Conservation (phyloP, 2,113 vertebrate genomes). For the Oenanthe oenanthe region DNA sequence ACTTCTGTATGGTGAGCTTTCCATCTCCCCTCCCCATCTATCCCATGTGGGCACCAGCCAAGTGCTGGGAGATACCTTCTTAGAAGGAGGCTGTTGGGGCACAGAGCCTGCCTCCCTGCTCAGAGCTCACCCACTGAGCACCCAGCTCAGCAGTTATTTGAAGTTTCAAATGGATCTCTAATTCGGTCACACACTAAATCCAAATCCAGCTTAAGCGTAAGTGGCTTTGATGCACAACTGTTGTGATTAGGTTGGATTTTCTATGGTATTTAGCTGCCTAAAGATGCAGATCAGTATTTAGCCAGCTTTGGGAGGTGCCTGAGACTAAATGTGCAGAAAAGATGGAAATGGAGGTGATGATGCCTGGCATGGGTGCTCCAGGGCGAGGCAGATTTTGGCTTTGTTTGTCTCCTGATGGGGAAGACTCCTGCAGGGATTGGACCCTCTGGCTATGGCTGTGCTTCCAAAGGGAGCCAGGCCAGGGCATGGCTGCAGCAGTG, state of each 20-base stretch:
- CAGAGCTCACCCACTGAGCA: neutral
- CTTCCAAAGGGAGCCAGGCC: neutral
- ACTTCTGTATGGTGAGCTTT: neutral
- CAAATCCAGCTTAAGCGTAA: neutral
- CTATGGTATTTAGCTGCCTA: constrained; percentile 24
- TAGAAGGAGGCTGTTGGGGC: neutral
- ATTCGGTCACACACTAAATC: neutral
- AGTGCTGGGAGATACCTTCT: neutral
- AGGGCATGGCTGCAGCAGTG: neutral
- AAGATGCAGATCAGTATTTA: constrained; percentile 23
- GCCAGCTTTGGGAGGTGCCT: neutral
- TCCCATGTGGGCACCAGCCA: neutral
- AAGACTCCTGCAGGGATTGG: too few species aligned
- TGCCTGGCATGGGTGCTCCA: neutral
- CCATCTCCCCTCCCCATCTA: neutral
- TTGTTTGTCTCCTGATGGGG: neutral
- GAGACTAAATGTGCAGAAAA: neutral
- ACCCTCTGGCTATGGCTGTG: neutral
- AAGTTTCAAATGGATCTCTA: neutral
- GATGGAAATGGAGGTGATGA: neutral
- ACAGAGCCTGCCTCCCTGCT: neutral
- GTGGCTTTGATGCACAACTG: neutral
- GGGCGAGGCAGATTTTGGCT: neutral
- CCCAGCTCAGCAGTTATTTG: neutral
- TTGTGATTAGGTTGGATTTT: constrained; percentile 26